Conservation (phyloP, 2,113 vertebrate genomes). For the Tinamus guttatus region DNA sequence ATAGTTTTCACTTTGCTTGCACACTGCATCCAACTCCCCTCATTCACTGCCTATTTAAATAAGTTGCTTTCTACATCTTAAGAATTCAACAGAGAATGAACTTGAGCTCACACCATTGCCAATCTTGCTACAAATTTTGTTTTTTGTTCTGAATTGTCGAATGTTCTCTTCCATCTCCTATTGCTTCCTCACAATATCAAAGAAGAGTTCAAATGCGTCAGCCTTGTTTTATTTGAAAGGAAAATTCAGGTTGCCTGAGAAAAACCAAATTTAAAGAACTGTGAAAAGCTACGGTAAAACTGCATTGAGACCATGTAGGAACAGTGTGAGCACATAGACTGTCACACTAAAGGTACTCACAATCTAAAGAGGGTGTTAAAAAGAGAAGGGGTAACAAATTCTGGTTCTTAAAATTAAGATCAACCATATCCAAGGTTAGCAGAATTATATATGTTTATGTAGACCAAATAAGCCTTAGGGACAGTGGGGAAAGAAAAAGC, state of each 20-base stretch:
- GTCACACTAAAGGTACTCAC: background rate
- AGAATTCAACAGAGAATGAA: constrained; percentile 25
- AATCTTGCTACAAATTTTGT: background rate
- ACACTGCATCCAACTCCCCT: background rate
- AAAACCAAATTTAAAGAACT: background rate
- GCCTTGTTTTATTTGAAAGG: background rate
- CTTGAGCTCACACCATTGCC: background rate
- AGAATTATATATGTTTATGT: background rate
- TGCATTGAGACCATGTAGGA: background rate
- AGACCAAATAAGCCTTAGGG: background rate
- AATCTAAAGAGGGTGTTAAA: background rate
- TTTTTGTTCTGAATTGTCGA: background rate
- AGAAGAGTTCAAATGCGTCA: background rate
- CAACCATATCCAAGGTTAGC: background rate
- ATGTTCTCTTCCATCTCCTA: background rate
- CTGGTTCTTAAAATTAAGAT: background rate
- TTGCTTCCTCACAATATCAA: background rate
- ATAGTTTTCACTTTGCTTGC: constrained; percentile 41
- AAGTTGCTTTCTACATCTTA: constrained; percentile 34
- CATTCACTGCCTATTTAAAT: constrained; percentile 20
- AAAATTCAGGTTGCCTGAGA: background rate
- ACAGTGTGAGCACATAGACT: background rate
- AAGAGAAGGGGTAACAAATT: background rate
- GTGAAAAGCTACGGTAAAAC: background rate
- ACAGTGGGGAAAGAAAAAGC: background rate